Evolutionary conservation across 2,888 invertebrate genomes (phyloP), one percentile per base, ranked within the genome.

Genomic region (Brachyptera risi): DNA sequence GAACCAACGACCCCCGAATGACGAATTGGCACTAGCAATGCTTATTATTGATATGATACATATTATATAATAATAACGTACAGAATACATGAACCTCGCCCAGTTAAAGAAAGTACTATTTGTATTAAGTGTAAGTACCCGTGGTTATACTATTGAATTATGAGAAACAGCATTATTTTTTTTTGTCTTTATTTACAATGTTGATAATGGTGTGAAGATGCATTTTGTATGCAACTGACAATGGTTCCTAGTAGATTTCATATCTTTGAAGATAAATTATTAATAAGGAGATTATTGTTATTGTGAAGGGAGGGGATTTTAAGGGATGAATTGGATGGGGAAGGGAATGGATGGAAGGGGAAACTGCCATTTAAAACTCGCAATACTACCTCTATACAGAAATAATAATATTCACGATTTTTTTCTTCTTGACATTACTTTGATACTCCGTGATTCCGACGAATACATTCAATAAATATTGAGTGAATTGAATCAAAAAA

Each of bases 211-310:
- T 63, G 63, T 63, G 65, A 61, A 62, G 65, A 61, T 65, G 65
- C 64, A 64, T 64, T 57, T 63, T 24, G 60, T 59, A 65, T 63
- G 63, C 65, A 63, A 62, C 63, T 63, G 61, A 67, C 56, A 54
- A 67, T 66, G 68, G 75, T 75, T 75, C 75, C 75, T 75, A 75
- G 73, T 75, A 75, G 75, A 74, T 75, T 75, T 75, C 75, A 75
- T 75, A 75, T 75, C 75, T 75, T 65, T 65, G 61, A 67, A 65
- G 64, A 66, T 62, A 60, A 61, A 50, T 60, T 40, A 35, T 60
- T 26, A 58, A 58, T 61, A 62, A 63, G 56, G 56, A 63, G 44
- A 54, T 60, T 56, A 59, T 62, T 51, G 42, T 59, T 60, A 59
- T 62, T 60, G 63, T 62, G 61, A 42, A 61, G 57, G 60, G 64